Evolutionary conservation across 2,797 vertebrate genomes (phyloP).

Genomic region (Gephyroberyx darwinii): DNA sequence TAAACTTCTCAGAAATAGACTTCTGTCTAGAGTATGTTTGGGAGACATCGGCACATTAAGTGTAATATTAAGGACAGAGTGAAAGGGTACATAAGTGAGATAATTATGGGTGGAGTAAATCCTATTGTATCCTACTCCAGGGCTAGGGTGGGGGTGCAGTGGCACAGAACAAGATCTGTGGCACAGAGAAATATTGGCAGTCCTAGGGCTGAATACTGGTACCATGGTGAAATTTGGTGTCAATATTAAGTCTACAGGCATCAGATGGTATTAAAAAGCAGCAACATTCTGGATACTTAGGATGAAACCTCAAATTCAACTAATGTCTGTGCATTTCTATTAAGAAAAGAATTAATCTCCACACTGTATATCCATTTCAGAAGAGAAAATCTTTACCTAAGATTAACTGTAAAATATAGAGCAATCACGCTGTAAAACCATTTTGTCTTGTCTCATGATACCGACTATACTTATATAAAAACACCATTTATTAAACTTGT

Average conservation of each 20-base stretch:
- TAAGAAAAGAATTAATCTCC: too few species aligned
- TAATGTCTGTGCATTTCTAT: not conserved
- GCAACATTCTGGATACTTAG: not conserved
- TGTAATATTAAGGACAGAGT: slow-evolving; percentile 41
- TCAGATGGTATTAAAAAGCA: slow-evolving; percentile 2
- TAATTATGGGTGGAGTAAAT: slow-evolving; percentile 70
- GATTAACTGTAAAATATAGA: too few species aligned
- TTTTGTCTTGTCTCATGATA: too few species aligned
- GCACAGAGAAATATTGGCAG: not conserved
- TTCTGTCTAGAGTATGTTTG: slow-evolving; percentile 46
- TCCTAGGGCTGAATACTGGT: not conserved
- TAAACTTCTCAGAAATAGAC: slow-evolving; percentile 38
- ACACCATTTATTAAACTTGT: too few species aligned
- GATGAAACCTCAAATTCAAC: too few species aligned
- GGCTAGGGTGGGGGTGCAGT: slow-evolving; percentile 27
- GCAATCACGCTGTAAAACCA: too few species aligned
- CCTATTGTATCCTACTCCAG: slow-evolving; percentile 57
- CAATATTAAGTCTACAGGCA: not conserved
- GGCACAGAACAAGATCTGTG: slow-evolving; percentile 15
- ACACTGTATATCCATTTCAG: too few species aligned
- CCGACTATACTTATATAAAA: too few species aligned
- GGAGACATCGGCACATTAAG: slow-evolving; percentile 51
- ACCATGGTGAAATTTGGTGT: not conserved
- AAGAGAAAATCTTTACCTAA: too few species aligned
- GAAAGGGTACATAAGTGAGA: slow-evolving; percentile 63